Base-by-base conservation (phyloP, 2,888 invertebrate genomes). In the Dasypogon diadema region DNA sequence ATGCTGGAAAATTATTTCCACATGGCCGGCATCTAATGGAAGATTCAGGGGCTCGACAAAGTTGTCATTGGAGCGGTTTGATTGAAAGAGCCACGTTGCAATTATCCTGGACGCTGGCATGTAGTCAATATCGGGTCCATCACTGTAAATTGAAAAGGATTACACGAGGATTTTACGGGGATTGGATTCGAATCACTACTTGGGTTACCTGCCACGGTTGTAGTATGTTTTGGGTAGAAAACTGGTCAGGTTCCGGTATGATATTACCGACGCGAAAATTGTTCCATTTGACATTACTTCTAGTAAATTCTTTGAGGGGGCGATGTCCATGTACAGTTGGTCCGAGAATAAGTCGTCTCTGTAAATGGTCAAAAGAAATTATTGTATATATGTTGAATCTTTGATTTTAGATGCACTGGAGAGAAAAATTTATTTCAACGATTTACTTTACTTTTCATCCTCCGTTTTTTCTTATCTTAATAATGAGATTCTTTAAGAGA, bases 1-100 rank as follows among this genome's bases (percentile, higher is more conserved):
- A 79, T 86, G 86, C 78, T 86, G 86, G 76, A 86, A 86, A 74
- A 85, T 85, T 37, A 86, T 86, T 81, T 86, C 86, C 58, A 85
- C 85, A 79, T 85, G 85, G 12, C 86, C 86, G 16, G 83, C 82
- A 79, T 85, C 85, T 74, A 86, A 83, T 70, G 86, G 82, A 54
- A 86, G 79, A 78, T 86, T 83, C 48, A 86, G 80, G 1, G 85
- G 84, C 42, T 83, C 84, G 2, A 84, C 82, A 48, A 84, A 81
- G 77, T 85, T 84, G 75, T 84, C 85, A 75, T 85, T 85, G 10
- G 85, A 85, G 51, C 84, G 85, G 81, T 85, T 86, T 46, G 85
- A 84, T 79, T 85, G 83, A 78, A 85, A 85, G 2, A 86, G 81
- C 85, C 84, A 86, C 10, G 86, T 85, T 76, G 86, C 85, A 68